Base-by-base conservation (phyloP, 2,113 vertebrate species). In the Hirundichthys speculiger region DNA sequence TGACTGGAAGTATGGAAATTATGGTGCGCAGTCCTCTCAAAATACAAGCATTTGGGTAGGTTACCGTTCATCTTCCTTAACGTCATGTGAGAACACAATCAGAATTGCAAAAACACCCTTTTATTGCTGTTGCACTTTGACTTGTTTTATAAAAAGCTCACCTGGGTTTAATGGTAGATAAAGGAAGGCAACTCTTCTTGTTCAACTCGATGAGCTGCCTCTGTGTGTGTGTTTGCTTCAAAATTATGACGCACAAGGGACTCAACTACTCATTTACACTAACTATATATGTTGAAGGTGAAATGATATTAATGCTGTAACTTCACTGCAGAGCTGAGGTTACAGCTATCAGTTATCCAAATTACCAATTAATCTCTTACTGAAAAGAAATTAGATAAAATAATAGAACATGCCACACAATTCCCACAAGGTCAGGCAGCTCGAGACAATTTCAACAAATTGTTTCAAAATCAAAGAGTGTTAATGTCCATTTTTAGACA, bases 1-100 rank as follows among this genome's bases (percentile, higher is more conserved):
- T 74, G 74, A 77, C 27, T 62, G 1, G 27, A 48, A 42, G 5
- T 22, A 13, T 5, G 21, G 21, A 47, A 54, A 41, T 46, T 50
- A 52, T 52, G 65, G 41, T 63, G 64, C 41, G 46, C 34, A 39
- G 39, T 60, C 61, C 40, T n/a, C 40, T 51, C 24, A 42, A 73
- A 70, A 61, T 45, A 47, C 47, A 59, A 77, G 61, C 58, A 65
- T 70, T 75, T 57, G 42, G 24, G 61, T 47, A 21, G 48, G 13
- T 40, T 10, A 18, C n/a, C n/a, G 77, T 85, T 58, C 7, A 46
- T 80, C 69, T 75, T 62, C 51, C 46, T 45, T 27, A 12, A 20
- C 52, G 55, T 69, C 66, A 68, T 34, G 30, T 34, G 30, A 34
- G 30, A 10, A 5, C 30, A 10, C 30, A 34, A n/a, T n/a, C n/a